phyloP scores from a whole-genome alignment of 2,888 invertebrate genomes.

The Rapana venosa region DNA sequence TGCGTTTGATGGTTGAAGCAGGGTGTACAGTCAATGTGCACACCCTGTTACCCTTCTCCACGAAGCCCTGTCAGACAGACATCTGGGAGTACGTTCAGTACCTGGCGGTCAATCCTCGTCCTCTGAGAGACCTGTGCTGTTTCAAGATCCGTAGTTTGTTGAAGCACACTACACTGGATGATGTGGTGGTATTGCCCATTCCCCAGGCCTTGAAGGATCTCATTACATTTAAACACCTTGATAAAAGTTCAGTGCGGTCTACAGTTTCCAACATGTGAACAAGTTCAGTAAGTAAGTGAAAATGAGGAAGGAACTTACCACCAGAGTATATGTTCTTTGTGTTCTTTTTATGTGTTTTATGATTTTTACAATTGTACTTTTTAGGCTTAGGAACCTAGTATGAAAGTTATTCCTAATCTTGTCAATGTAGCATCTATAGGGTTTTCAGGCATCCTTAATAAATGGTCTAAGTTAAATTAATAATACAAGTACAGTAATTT shows the following conservation, averaged over 20 bases:
- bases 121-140: conserved; percentile 55
- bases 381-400: too few relatives aligned
- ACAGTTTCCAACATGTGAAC: too few relatives aligned
- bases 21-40: conserved; percentile 65
- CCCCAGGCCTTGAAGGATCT: conserved; percentile 49
- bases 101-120: conserved; percentile 53
- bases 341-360: too few relatives aligned
- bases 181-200: conserved; percentile 45
- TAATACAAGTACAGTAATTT: too few relatives aligned
- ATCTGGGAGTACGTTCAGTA: conserved; percentile 54
- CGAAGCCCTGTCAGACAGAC: conserved; percentile 32
- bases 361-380: too few relatives aligned
- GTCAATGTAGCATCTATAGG: too few relatives aligned
- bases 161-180: conserved; percentile 20
- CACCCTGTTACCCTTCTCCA: not conserved
- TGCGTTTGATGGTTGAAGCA: conserved; percentile 61
- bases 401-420: too few relatives aligned
- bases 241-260: not conserved
- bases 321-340: too few relatives aligned
- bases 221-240: conserved; percentile 37
- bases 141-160: conserved; percentile 52
- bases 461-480: too few relatives aligned
- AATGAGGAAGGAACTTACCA: too few relatives aligned
- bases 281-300: too few relatives aligned
- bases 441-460: too few relatives aligned